Evolutionary conservation across 1,140 invertebrate genomes (phyloP).

Genomic region (Neodiprion fabricii): DNA sequence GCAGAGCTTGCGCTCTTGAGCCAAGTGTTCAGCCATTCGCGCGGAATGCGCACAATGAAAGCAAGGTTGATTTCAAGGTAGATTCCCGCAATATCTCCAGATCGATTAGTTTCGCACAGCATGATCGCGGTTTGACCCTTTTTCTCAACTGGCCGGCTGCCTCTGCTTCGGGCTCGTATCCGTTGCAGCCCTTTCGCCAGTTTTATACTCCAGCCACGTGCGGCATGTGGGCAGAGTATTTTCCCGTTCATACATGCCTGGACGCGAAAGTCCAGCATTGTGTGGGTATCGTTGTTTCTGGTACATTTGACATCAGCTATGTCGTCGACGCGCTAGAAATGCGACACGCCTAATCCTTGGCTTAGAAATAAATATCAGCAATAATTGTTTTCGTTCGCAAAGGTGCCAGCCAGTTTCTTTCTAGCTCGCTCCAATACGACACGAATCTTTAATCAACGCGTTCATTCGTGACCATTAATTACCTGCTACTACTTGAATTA

Average conservation of each 20-base stretch:
- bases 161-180: no score
- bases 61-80: conserved; percentile 55
- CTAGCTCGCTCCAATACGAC: background rate
- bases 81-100: conserved; percentile 44
- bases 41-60: conserved; percentile 53
- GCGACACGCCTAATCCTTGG: background rate
- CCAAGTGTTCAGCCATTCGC: conserved; percentile 18
- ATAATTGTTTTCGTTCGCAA: conserved; percentile 1
- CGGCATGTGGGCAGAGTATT: no score
- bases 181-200: no score
- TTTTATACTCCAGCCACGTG: no score
- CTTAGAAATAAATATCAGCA: conserved; percentile 4
- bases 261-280: no score
- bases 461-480: background rate
- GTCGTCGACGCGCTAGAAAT: background rate
- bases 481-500: background rate
- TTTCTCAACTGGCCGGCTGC: no score
- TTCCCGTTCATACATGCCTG: no score
- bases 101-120: conserved; percentile 37
- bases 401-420: background rate
- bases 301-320: no score
- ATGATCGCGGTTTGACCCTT: no score
- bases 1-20: background rate
- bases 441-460: background rate
- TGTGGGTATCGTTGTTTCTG: no score